Evolutionary conservation across 2,113 vertebrate species (phyloP).

Genomic region (Corythoichthys intestinalis): DNA sequence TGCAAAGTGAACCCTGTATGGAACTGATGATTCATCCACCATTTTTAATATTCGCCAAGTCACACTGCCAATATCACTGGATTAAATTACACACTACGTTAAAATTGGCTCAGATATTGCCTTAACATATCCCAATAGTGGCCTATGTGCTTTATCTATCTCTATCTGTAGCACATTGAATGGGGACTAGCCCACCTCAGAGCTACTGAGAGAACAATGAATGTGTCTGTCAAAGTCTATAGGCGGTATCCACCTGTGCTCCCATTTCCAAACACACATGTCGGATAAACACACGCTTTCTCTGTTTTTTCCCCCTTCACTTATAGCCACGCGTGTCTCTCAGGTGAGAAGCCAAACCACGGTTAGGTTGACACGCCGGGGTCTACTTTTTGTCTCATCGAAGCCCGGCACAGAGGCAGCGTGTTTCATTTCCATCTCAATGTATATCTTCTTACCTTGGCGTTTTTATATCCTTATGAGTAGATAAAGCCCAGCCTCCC

Average conservation of each 20-base stretch:
- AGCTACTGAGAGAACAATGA: constrained; percentile 67
- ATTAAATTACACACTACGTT: background rate
- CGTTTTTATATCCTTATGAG: constrained; percentile 31
- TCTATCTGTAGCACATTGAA: constrained; percentile 10
- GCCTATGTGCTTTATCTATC: background rate
- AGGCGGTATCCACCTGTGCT: constrained; percentile 59
- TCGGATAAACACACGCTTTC: constrained; percentile 19
- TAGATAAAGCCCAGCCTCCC: constrained; percentile 17
- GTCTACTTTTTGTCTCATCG: constrained; percentile 52
- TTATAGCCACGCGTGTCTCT: background rate
- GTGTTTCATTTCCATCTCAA: constrained; percentile 23
- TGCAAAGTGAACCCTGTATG: background rate
- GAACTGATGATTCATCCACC: constrained; percentile 43
- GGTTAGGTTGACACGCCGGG: constrained; percentile 23
- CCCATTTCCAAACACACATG: constrained; percentile 24
- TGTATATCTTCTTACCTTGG: constrained; percentile 57
- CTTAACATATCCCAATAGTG: background rate
- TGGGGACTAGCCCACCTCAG: constrained; percentile 34
- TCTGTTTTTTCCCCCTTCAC: background rate
- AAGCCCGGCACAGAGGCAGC: constrained; percentile 17
- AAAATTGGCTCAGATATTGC: background rate
- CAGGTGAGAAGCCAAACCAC: background rate
- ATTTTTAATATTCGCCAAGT: constrained; percentile 36
- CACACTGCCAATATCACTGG: constrained; percentile 25
- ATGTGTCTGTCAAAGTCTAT: constrained; percentile 40